Base-by-base conservation (phyloP, 2,888 invertebrate genomes). In the Glomeris marginata region DNA sequence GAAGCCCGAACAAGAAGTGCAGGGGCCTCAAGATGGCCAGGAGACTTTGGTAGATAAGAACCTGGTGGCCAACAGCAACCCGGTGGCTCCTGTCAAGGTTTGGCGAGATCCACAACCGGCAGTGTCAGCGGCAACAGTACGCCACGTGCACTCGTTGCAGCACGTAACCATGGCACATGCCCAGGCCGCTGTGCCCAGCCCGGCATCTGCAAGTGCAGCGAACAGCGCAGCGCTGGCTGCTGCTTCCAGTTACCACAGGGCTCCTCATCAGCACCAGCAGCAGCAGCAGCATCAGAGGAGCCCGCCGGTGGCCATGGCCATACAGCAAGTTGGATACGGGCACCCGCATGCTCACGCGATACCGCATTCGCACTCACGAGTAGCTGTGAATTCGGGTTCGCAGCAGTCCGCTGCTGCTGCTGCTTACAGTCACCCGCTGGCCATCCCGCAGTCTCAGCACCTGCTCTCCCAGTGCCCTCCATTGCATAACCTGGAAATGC, bases 11-110 rank as follows among this genome's bases (percentile, higher is more conserved):
- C 3, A 28, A 3, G 4, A 28, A 28, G 4, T 8, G 28, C 28
- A 28, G 28, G 28, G 28, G 28, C 28, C 8, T 28, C 28, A 28
- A 28, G 28, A 28, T 28, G 28, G 8, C 8, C 4, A 3, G 3
- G 28, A 28, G 75, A 81, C 61, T 79, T 79, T 63, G 49, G 41
- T 28, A 76, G 77, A 62, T 75, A 78, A 60, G 72, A 72, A 52
- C 59, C 62, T 48, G 74, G 74, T 62, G 75, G 76, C 64, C 81
- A 81, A 74, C 81, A 81, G 69, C 77, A 81, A 61, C 79, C 79
- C 68, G 81, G 81, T 64, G 80, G 56, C 58, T 45, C 64, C 68
- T 28, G 64, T 68, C 28, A 60, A 71, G 62, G 73, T 74, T 60
- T 76, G 75, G 71, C 69, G 75, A 58, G 75, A 76, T 64, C 75